These are phyloP conservation scores for Antitype chi DNA, from an alignment of 2,888 invertebrate genomes.

Conservation along the genomic window DNA sequence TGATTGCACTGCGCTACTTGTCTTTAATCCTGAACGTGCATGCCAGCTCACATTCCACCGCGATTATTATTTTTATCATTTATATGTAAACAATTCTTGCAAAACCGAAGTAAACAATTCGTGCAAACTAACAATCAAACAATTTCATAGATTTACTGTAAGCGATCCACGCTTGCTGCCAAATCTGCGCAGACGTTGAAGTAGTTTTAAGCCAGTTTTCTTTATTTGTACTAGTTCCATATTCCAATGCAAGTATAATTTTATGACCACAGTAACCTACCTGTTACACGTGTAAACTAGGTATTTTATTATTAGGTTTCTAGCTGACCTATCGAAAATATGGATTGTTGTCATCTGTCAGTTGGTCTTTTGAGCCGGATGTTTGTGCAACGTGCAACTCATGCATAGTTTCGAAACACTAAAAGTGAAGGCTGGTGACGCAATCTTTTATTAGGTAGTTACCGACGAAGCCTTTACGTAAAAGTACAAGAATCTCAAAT, in stretches of 20 bases:
- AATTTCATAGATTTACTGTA: conserved; percentile 48
- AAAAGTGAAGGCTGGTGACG: conserved; percentile 88
- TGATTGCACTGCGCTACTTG: conserved; percentile 53
- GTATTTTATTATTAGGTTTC: conserved; percentile 39
- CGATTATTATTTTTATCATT: conserved; percentile 51
- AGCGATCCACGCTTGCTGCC: conserved; percentile 38
- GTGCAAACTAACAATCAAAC: conserved; percentile 48
- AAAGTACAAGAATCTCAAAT: conserved; percentile 74
- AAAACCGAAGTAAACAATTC: conserved; percentile 46
- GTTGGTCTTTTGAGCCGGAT: conserved; percentile 82
- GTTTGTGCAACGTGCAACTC: conserved; percentile 87
- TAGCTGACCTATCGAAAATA: conserved; percentile 68
- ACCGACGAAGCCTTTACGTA: conserved; percentile 77
- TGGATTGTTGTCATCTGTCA: conserved; percentile 71
- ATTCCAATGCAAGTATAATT: conserved; percentile 16
- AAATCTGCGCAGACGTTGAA: conserved; percentile 42
- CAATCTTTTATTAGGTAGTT: conserved; percentile 84
- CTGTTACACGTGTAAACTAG: conserved; percentile 42
- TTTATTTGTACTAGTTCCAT: conserved; percentile 15
- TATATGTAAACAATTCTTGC: conserved; percentile 36
- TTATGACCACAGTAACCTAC: conserved; percentile 17
- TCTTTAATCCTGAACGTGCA: conserved; percentile 52
- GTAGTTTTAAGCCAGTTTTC: conserved; percentile 4
- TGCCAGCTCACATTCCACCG: conserved; percentile 54
- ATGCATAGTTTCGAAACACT: conserved; percentile 86